Evolutionary conservation across 2,113 vertebrate species (phyloP), one percentile per base, ranked within the genome.

Genomic region (Psilopsiagon aurifrons): DNA sequence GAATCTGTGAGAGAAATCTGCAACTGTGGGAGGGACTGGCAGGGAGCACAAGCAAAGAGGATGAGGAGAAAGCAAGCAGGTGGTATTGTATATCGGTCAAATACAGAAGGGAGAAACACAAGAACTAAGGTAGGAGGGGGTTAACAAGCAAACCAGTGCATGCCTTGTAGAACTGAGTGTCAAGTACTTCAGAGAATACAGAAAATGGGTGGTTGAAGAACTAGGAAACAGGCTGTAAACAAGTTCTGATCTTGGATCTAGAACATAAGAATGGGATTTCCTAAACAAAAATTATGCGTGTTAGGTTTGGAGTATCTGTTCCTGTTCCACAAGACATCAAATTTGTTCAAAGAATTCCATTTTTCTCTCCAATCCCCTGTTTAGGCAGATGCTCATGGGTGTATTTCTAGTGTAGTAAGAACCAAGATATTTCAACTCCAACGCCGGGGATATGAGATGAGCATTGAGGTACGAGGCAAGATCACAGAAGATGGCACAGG

Each of bases 401-500:
- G 98, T 83, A 78, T 94, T 90, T 97, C 96, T 52, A 75, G 23
- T 59, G 67, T 94, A 73, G 80, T 98, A 41, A 96, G 73, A 59
- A 98, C 98, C 22, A 98, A 95, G 44, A 6, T 92, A n/a, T 98
- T 98, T 82, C 98, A 98, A 51, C 47, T 98, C 44, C 97, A 94
- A 33, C 97, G 86, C 44, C 59, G 67, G 24, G 98, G 74, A 10
- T 98, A 97, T 47, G 75, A 97, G 52, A 98, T 97, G 97, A 91
- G 10, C 46, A 96, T 98, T 44, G 63, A 94, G 27, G 97, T 95
- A 29, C 93, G 95, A 39, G 98, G 97, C 84, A 98, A 97, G 77
- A 96, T 98, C 59, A 94, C 70, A 86, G 98, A 98, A 68, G 96
- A 98, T 71, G 98, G 97, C 71, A 98, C 98, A 96, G 98, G 98